Evolutionary conservation across 1,140 invertebrate species (phyloP), one percentile per base, ranked within the genome.

Genomic region (Cyclargus thomasi): DNA sequence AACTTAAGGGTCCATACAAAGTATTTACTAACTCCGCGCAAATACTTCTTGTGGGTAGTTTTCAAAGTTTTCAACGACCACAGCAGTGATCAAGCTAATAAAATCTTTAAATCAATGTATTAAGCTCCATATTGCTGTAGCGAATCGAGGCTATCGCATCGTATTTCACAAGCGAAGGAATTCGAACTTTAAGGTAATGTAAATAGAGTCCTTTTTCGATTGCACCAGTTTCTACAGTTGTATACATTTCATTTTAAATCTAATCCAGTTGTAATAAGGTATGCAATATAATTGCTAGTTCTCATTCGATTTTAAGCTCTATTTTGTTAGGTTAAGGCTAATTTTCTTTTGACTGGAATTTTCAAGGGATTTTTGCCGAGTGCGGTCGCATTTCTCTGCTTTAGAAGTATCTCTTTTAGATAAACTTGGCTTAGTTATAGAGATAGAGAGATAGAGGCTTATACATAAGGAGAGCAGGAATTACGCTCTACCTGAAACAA

Each of bases 31-130:
- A 47, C 39, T 47, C 29, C 29, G 39, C 14, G 39, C 39, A 47
- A 47, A 47, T 47, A 47, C 39, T 47, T 47, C 39, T 47, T 47
- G 39, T 14, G 39, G 39, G 39, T 47, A 47, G 39, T 47, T 47
- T 8, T 47, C 39, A 47, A 47, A 47, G 10, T 47, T 47, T 47
- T 47, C 39, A 47, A 47, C 39, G 14, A 47, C 6, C 39, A 16
- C 10, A 14, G 8, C 11, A 47, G 0, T 47, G 14, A 14, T 47
- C 39, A 47, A 47, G 39, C 39, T 47, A 47, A 47, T 47, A 47
- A 14, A 11, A 47, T 0, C 39, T 3, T 47, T 47, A 47, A 47
- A 14, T 8, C 10, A 14, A 14, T 47, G 39, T 1, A 14, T 0
- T 47, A 47, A 47, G 8, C 2, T 47, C 2, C 39, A 47, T 47